phyloP scores from a whole-genome alignment of 2,113 vertebrate species.

The Apodemus sylvaticus region DNA sequence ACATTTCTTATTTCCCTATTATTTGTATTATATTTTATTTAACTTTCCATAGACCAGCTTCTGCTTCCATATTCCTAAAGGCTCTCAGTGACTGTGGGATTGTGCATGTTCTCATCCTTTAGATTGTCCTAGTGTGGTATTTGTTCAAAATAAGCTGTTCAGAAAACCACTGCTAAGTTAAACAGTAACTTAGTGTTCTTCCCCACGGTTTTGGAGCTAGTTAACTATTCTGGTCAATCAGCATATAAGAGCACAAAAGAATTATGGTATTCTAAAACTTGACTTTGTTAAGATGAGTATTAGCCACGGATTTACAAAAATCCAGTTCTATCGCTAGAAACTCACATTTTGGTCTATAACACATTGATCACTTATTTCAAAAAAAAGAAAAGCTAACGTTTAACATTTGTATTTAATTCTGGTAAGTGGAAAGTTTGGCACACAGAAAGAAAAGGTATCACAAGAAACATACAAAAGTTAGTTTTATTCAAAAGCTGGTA shows the following conservation, averaged over 20 bases:
- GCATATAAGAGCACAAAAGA: conserved; percentile 27
- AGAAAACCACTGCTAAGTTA: conserved; percentile 61
- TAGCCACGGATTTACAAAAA: conserved; percentile 23
- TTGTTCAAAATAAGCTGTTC: conserved; percentile 60
- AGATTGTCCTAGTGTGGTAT: background rate
- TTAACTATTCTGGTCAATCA: background rate
- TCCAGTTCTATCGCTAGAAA: background rate
- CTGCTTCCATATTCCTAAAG: background rate
- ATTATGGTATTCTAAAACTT: conserved; percentile 43
- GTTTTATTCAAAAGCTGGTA: background rate
- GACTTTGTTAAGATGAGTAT: conserved; percentile 57
- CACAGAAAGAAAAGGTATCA: background rate
- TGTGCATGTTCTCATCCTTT: conserved; percentile 34
- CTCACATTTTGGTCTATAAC: background rate
- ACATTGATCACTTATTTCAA: background rate
- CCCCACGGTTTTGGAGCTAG: conserved; percentile 50
- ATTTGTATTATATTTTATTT: background rate
- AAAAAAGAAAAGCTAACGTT: conserved; percentile 15
- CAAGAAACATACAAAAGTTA: background rate
- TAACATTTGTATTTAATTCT: conserved; percentile 21
- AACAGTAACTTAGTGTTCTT: conserved; percentile 48
- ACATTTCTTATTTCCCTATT: background rate
- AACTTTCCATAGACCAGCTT: background rate
- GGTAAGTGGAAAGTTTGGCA: background rate
- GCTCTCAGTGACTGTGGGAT: background rate